Evolutionary conservation across 2,888 invertebrate species (phyloP), one percentile per base, ranked within the genome.

Genomic region (Germaria angustata): DNA sequence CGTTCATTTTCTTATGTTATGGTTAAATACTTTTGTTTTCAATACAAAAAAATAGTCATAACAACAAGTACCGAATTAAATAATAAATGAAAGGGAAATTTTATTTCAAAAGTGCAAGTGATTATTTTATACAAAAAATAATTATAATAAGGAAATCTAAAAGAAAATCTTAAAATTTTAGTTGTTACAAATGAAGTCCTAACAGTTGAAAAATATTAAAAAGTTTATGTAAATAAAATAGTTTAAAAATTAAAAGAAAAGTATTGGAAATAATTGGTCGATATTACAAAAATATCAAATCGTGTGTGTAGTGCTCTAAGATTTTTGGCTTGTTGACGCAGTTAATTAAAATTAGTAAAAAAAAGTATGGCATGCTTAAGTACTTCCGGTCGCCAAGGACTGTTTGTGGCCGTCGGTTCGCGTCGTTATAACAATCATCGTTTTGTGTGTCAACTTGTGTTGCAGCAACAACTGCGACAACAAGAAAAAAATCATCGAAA

Each of bases 381-480:
- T 85, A 90, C 88, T 87, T 90, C 90, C 88, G 89, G 89, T 87
- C 90, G 89, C 85, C 82, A 85, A 83, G 85, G 86, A 84, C 75
- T 87, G 83, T 85, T 82, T 78, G 86, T 87, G 81, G 88, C 86
- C 84, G 87, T 86, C 87, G 86, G 87, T 87, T 72, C 89, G 82
- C 88, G 87, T 84, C 87, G 86, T 80, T 88, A 89, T 76, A 87
- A 89, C 80, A 86, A 87, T 81, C 87, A 89, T 66, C 90, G 87
- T 80, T 85, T 88, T 80, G 85, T 90, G 66, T 88, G 87, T 80
- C 88, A 89, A 68, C 84, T 90, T 17, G 86, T 90, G 69, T 84
- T 87, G 71, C 87, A 86, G 84, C 87, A 87, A 68, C 63, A 68
- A 22, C 75, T n/a, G n/a, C 28, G 6, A 28, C 28, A 68, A 24